Base-by-base conservation (phyloP, 2,113 vertebrate species). In the Tupaia chinensis region DNA sequence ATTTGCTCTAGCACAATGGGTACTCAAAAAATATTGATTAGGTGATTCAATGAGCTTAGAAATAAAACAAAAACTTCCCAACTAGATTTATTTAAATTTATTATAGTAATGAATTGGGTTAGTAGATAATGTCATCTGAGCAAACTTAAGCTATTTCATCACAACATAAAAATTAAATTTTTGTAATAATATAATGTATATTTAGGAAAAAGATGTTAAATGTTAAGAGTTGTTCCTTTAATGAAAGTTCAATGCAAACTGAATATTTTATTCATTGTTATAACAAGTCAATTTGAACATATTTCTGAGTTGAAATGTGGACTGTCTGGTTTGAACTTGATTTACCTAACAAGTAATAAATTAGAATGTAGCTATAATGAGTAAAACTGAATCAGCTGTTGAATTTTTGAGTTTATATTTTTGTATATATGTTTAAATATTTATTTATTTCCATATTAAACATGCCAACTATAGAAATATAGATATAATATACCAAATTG, bases 221-320 rank as follows among this genome's bases (percentile, higher is more conserved):
- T 82, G 0, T 56, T 56, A 5, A 12, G n/a, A 61, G 70, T 32
- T 79, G 78, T 74, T 90, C 12, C 29, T 89, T 93, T 9, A 73
- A 60, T 73, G 73, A 80, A 91, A 83, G 61, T 77, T 13, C 58
- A 89, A 86, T 70, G 68, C 13, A 89, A 97, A 92, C 90, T 74
- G 12, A 5, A 61, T 54, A 73, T 61, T 12, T 56, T 89, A 19
- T n/a, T 92, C 27, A 83, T 82, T 95, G 4, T 61, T 70, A 61
- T 66, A 20, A 68, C 27, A 88, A 87, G 23, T 84, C 9, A 34
- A 79, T 85, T 53, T 74, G 89, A 95, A 80, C 66, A 53, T 80
- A 56, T 92, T 82, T 80, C n/a, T 77, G 89, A 85, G 15, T 60
- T 81, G 44, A 92, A 86, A 70, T 34, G 9, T 23, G 7, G n/a